Evolutionary conservation across 2,888 invertebrate genomes (phyloP).

Genomic region (Sepiola atlantica): DNA sequence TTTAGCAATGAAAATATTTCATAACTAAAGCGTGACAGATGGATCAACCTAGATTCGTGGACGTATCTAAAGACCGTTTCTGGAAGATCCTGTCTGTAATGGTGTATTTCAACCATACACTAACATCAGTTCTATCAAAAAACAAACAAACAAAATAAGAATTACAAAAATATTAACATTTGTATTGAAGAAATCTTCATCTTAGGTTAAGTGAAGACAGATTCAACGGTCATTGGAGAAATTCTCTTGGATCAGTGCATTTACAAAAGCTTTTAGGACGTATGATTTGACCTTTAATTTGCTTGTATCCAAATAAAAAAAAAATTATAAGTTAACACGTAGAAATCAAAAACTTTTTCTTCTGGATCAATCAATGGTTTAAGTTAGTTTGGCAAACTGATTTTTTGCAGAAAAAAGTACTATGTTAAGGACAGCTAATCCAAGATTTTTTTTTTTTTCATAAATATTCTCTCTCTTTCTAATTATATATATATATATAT

Average conservation of each 20-base stretch:
- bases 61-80: background rate
- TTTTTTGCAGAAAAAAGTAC: background rate
- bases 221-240: background rate
- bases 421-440: background rate
- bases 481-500: too few relatives aligned
- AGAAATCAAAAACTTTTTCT: background rate
- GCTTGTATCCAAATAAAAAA: background rate
- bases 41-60: too few relatives aligned
- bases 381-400: background rate
- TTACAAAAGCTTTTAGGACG: background rate
- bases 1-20: too few relatives aligned
- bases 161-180: background rate
- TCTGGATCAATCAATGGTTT: background rate
- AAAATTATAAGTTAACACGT: background rate
- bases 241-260: background rate
- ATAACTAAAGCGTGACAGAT: too few relatives aligned
- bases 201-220: background rate
- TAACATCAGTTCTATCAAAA: background rate
- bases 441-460: too few relatives aligned
- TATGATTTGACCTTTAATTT: background rate
- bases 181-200: background rate
- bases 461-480: too few relatives aligned
- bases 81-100: background rate
- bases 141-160: background rate
- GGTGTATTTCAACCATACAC: too few relatives aligned